Percentiles rank a stretch among this genome's conserved stretches.
These are phyloP conservation scores for Anabacerthia variegaticeps DNA, from an alignment of 2,797 vertebrate genomes.

Conservation along the genomic window DNA sequence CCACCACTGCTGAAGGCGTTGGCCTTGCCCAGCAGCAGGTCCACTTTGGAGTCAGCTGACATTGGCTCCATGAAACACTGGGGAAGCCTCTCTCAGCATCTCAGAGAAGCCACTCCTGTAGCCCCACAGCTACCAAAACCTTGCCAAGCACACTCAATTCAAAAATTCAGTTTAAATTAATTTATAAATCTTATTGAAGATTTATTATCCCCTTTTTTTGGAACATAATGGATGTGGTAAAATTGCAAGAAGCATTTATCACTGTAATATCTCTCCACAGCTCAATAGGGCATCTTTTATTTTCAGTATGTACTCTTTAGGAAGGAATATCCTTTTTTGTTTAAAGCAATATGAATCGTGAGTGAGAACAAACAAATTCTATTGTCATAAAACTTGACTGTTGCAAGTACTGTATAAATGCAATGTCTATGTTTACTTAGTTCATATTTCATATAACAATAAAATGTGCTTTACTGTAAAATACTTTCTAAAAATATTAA, in stretches of 20 bases:
- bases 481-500: neutral
- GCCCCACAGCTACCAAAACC: neutral
- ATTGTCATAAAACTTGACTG: neutral
- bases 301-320: neutral
- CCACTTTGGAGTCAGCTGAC: neutral
- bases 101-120: neutral
- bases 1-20: rapidly evolving
- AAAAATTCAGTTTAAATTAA: neutral
- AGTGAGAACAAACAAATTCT: neutral
- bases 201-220: neutral
- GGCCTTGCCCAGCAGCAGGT: neutral
- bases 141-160: neutral
- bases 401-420: neutral
- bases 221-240: neutral
- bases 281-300: neutral
- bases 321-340: neutral
- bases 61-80: neutral
- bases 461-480: neutral
- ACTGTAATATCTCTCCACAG: neutral
- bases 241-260: neutral
- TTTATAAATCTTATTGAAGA: neutral
- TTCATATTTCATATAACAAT: neutral
- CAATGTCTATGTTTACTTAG: neutral
- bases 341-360: neutral
- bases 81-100: neutral